Conservation (phyloP, 2,888 invertebrate genomes). For the Strigamia transsilvanica region DNA sequence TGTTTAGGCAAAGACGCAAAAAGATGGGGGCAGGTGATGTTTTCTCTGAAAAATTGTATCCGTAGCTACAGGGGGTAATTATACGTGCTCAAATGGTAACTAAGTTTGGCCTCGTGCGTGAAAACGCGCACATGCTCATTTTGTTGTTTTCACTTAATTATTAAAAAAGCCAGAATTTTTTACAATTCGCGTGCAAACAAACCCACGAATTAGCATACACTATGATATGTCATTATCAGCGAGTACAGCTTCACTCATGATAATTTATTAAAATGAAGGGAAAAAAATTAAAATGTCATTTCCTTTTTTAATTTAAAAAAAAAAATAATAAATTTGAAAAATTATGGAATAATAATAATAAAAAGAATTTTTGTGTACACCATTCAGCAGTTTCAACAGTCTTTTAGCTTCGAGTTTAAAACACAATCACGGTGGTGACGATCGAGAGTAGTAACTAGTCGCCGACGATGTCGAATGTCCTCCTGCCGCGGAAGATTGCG, state of each 20-base stretch:
- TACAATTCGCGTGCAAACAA: conserved; percentile 13
- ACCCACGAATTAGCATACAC: conserved; percentile 23
- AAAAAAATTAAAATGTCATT: neutral
- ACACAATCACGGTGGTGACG: conserved; percentile 57
- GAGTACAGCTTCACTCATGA: conserved; percentile 1
- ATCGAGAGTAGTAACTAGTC: conserved; percentile 58
- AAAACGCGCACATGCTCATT: conserved; percentile 19
- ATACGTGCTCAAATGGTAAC: neutral
- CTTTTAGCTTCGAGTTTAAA: neutral
- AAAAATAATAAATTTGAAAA: no score
- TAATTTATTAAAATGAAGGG: conserved; percentile 21
- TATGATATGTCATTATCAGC: conserved; percentile 24
- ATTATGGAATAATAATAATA: no score
- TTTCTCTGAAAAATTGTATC: neutral
- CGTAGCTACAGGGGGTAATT: conserved; percentile 32
- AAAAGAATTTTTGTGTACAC: neutral
- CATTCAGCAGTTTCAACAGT: neutral
- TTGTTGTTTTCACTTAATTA: conserved; percentile 19
- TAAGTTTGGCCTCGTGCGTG: neutral
- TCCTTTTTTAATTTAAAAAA: neutral
- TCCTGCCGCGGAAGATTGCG: neutral
- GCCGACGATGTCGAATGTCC: conserved; percentile 24
- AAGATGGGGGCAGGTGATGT: conserved; percentile 18
- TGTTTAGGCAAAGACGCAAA: neutral
- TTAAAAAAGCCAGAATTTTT: neutral